phyloP scores from a whole-genome alignment of 2,888 invertebrate species.

The Drosophila setosimentum region DNA sequence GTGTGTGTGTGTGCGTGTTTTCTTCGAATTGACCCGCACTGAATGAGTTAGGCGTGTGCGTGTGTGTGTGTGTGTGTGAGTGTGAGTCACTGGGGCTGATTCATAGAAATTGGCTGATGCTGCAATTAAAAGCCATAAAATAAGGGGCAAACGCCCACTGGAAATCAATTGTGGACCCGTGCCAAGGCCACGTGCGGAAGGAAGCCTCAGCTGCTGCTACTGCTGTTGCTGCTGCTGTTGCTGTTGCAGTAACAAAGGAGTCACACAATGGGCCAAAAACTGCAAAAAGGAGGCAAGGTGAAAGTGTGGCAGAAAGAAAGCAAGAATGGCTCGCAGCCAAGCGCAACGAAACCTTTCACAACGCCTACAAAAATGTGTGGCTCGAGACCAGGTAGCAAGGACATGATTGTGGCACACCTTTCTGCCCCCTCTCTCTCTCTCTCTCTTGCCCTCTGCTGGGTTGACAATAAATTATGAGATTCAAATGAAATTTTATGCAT shows the following conservation, averaged over 20 bases:
- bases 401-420: conserved; percentile 37
- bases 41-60: not conserved
- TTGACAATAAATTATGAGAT: conserved; percentile 72
- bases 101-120: conserved; percentile 45
- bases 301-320: conserved; percentile 63
- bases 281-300: conserved; percentile 58
- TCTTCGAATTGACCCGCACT: conserved; percentile 31
- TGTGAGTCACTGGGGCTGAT: conserved; percentile 54
- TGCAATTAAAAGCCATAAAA: conserved; percentile 36
- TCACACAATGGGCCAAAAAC: conserved; percentile 54
- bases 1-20: conserved; percentile 1
- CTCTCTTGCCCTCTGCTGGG: not conserved
- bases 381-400: conserved; percentile 64
- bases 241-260: conserved; percentile 53
- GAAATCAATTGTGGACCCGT: conserved; percentile 56
- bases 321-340: conserved; percentile 32
- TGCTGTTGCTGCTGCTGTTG: conserved; percentile 43
- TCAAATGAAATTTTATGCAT: conserved; percentile 59
- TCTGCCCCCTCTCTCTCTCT: conserved; percentile 3
- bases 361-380: conserved; percentile 53
- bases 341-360: conserved; percentile 65
- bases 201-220: conserved; percentile 55
- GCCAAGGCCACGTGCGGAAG: conserved; percentile 58
- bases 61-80: not conserved
- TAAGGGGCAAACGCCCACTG: conserved; percentile 19